A percentile compares a stretch with the other conserved stretches of the same genome.
These are phyloP conservation scores for Lepisosteus oculatus DNA, from an alignment of 2,113 vertebrate species.

Conservation along the genomic window DNA sequence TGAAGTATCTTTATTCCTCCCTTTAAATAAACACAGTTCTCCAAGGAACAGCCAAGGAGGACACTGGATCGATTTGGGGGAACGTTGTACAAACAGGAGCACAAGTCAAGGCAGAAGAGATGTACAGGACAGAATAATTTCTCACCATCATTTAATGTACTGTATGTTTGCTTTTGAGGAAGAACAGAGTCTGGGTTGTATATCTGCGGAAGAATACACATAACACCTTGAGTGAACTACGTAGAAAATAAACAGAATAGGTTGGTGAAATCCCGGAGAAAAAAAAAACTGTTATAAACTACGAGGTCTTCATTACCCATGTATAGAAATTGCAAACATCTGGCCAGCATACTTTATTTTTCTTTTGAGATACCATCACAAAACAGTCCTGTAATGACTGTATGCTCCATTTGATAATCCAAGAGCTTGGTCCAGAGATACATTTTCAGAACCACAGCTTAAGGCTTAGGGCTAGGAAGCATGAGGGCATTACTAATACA, in stretches of 20 bases:
- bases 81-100: no score
- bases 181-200: conserved; percentile 15
- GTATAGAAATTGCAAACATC: conserved; percentile 68
- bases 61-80: no score
- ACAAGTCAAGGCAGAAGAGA: no score
- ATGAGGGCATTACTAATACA: conserved; percentile 66
- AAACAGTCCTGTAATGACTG: conserved; percentile 64
- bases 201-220: conserved; percentile 41
- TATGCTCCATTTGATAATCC: conserved; percentile 68
- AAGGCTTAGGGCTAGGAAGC: conserved; percentile 58
- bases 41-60: no score
- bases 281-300: conserved; percentile 35
- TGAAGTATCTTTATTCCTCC: not conserved
- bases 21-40: no score
- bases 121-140: not conserved
- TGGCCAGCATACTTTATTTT: conserved; percentile 59
- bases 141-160: not conserved
- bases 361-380: conserved; percentile 61
- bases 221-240: conserved; percentile 32
- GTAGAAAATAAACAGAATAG: not conserved
- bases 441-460: conserved; percentile 33
- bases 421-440: conserved; percentile 32
- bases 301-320: conserved; percentile 66
- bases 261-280: not conserved
- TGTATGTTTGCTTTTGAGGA: not conserved